Percentiles rank a stretch among this genome's conserved stretches.
Evolutionary conservation across 2,888 invertebrate genomes (phyloP).

Genomic region (Chironomus riparius): DNA sequence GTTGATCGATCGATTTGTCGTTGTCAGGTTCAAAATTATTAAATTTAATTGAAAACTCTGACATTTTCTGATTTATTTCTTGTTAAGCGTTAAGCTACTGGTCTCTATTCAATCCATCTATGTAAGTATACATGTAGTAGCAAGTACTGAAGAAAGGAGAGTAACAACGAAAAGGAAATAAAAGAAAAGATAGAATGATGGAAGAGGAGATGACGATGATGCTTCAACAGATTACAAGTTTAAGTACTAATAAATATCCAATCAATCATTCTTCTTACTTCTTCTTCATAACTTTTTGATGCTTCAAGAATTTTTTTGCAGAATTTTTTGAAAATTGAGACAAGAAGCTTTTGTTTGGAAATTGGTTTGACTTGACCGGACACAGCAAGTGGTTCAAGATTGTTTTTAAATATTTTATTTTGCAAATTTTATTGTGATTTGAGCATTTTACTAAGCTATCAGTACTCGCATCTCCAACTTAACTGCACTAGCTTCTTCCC

Average conservation of each 20-base stretch:
- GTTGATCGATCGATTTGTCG: constrained; percentile 18
- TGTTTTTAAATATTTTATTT: no score
- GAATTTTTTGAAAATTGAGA: not conserved
- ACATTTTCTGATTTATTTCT: constrained; percentile 17
- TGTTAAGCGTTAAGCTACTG: constrained; percentile 20
- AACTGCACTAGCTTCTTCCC: no score
- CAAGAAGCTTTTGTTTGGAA: no score
- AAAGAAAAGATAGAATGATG: constrained; percentile 3
- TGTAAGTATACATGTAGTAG: no score
- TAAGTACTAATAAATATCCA: constrained; percentile 24
- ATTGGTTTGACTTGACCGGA: no score
- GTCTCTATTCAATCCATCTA: not conserved
- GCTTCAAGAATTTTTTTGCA: not conserved
- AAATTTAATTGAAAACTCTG: not conserved
- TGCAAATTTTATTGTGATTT: no score
- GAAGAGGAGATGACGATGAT: not conserved
- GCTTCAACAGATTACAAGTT: constrained; percentile 22
- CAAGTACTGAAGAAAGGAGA: no score
- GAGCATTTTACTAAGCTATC: no score
- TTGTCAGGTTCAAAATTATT: constrained; percentile 5
- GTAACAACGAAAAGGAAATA: not conserved
- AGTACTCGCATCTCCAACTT: no score
- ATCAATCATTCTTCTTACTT: constrained; percentile 14
- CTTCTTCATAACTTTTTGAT: not conserved
- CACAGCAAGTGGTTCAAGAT: no score